Evolutionary conservation across 2,797 vertebrate species (phyloP).

Genomic region (Spinus pinus): DNA sequence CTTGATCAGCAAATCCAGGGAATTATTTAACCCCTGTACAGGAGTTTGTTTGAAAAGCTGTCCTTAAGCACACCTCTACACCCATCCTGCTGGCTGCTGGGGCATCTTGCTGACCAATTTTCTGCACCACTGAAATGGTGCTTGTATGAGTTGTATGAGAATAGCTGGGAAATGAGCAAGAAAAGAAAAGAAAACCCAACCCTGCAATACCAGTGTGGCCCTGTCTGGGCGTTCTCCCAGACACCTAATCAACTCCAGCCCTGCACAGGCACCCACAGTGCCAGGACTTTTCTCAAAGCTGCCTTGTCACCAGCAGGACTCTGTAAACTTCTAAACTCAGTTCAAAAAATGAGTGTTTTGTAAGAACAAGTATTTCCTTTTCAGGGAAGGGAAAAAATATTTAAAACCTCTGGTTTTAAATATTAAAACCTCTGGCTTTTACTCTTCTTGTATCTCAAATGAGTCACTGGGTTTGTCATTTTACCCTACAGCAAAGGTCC

Average conservation of each 20-base stretch:
- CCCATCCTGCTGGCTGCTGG: no score
- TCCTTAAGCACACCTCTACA: background rate
- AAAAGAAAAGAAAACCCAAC: background rate
- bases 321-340: background rate
- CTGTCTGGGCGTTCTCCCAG: background rate
- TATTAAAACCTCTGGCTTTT: background rate
- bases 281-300: background rate
- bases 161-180: background rate
- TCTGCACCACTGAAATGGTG: background rate
- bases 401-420: background rate
- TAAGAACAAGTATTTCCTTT: background rate
- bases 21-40: rapidly evolving
- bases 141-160: background rate
- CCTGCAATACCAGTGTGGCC: background rate
- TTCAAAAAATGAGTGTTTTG: background rate
- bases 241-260: background rate
- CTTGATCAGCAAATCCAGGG: background rate
- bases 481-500: background rate
- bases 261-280: background rate
- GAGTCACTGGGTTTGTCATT: background rate
- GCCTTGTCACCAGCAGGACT: background rate
- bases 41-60: background rate
- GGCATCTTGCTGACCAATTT: background rate
- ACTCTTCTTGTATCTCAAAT: background rate
- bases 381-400: background rate